Base-by-base conservation (phyloP, 2,113 vertebrate genomes). In the Isichthys henryi region DNA sequence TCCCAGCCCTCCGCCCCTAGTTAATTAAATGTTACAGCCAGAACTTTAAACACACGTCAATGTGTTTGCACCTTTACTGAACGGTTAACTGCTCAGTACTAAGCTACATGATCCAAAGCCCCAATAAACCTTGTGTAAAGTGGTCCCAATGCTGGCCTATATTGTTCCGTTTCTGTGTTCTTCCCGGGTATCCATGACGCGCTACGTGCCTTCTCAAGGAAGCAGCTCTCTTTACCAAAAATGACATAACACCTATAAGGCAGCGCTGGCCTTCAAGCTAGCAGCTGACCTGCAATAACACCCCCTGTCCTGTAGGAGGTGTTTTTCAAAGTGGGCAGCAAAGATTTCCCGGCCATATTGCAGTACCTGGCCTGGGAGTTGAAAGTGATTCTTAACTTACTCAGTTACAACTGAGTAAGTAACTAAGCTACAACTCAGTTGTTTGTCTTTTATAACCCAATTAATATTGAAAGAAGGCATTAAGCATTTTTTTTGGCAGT, bases 21-120 rank as follows among this genome's bases (percentile, higher is more conserved):
- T 91, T 92, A 92, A 88, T 90, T 89, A 92, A 91, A 91, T 88
- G 83, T 90, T 91, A 52, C 91, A 93, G 90, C 90, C 88, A 91
- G 91, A 91, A 88, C 23, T 92, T 86, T 82, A 90, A 91, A 91
- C 94, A 91, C 90, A 91, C 70, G 80, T 90, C 89, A 86, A 80
- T 88, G 83, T 88, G 85, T 90, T 92, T 87, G 89, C 82, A 89
- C 88, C 88, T 92, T 92, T 70, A 91, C 86, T 80, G 88, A 74
- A 35, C 86, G 48, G 35, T 46, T 45, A 88, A 35, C 5, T 35
- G 15, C 85, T 21, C 53, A 13, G 35, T 4, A 21, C 87, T 43
- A 6, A 23, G 56, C 52, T 27, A 17, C 62, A 46, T 46, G 53
- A 43, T 80, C 11, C 74, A 0, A 43, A 5, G 17, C 31, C 5